A percentile compares a stretch with the other conserved stretches of the same genome.
Conservation (phyloP, 2,888 invertebrate genomes). For the Chromoteleia sp. region DNA sequence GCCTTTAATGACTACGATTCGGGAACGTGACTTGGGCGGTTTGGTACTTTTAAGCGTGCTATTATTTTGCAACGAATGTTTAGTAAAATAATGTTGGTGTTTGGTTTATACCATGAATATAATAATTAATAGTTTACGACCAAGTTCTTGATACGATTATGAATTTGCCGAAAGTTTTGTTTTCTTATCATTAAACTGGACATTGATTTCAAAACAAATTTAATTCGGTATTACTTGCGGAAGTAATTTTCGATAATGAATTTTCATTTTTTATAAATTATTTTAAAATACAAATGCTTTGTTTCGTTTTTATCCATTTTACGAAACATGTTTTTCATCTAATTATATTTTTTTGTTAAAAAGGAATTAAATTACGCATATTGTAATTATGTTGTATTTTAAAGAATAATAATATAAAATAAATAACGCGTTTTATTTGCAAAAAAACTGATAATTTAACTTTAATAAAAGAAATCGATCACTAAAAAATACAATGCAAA, state of each 20-base stretch:
- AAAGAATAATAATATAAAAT: background rate
- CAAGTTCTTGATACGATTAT: background rate
- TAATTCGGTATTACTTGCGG: no score
- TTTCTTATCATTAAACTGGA: no score
- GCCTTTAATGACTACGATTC: slow-evolving; percentile 57
- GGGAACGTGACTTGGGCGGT: slow-evolving; percentile 59
- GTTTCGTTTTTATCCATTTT: no score
- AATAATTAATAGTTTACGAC: background rate
- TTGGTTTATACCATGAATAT: slow-evolving; percentile 20
- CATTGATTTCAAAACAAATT: no score
- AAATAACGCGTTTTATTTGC: background rate
- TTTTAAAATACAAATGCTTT: no score
- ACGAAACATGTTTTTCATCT: no score
- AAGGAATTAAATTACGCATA: no score
- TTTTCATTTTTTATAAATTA: no score
- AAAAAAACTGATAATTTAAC: background rate
- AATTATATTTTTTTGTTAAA: no score
- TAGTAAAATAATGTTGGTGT: slow-evolving; percentile 5
- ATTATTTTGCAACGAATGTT: slow-evolving; percentile 38
- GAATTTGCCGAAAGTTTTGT: no score
- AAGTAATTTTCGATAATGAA: no score
- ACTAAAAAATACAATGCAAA: background rate
- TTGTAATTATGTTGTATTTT: background rate
- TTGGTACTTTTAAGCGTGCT: slow-evolving; percentile 31
- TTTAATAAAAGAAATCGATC: background rate